These are phyloP conservation scores for Oryzaephilus surinamensis DNA, from an alignment of 1,140 invertebrate species.

Conservation along the genomic window DNA sequence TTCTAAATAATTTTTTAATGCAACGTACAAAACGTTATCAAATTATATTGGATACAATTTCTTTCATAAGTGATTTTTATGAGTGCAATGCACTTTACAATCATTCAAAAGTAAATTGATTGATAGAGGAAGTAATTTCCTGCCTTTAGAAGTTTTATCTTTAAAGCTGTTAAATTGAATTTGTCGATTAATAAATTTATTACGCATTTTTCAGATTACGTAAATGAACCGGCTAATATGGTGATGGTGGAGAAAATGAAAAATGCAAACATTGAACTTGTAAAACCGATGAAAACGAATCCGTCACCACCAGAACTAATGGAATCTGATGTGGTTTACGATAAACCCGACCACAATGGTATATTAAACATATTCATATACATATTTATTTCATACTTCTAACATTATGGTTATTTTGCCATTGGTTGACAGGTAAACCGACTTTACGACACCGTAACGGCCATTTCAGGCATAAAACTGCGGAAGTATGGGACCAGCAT, in stretches of 20 bases:
- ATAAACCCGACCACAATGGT: conserved; percentile 17
- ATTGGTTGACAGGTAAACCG: conserved; percentile 19
- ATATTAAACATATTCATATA: not conserved
- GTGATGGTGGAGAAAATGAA: conserved; percentile 13
- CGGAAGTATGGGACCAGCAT: conserved; percentile 60
- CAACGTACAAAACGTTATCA: no score
- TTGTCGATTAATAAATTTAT: conserved; percentile 1
- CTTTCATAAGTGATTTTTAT: no score
- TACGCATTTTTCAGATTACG: conserved; percentile 16
- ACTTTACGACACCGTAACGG: conserved; percentile 43
- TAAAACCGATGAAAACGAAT: conserved; percentile 29
- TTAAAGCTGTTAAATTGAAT: no score
- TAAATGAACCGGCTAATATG: conserved; percentile 18
- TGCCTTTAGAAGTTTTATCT: no score
- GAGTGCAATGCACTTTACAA: not conserved
- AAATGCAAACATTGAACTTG: conserved; percentile 25
- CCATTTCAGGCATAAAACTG: conserved; percentile 49
- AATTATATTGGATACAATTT: no score
- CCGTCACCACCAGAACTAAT: conserved; percentile 17
- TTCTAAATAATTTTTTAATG: no score
- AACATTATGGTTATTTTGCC: not conserved
- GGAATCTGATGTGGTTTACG: conserved; percentile 21
- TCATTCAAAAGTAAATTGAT: not conserved
- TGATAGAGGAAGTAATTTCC: conserved; percentile 1
- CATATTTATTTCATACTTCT: not conserved